Evolutionary conservation across 2,113 vertebrate genomes (phyloP), one percentile per base, ranked within the genome.

Genomic region (Dinomys branickii): DNA sequence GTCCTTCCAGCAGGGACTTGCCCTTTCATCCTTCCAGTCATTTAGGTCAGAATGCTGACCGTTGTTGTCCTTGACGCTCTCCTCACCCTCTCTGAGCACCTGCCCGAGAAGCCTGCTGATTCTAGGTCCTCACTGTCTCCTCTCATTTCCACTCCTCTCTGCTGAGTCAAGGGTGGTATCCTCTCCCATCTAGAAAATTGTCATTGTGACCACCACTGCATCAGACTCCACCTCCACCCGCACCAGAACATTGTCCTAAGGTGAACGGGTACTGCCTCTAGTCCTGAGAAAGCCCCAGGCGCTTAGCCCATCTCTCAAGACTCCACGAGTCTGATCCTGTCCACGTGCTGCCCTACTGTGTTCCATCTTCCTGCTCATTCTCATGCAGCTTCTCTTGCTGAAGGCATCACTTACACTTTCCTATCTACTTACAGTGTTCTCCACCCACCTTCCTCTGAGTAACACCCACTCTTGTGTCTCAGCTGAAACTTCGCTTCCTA

Each of bases 261-360:
- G 14, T 19, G 28, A 26, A 7, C 65, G 30, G 35, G 11, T 10
- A 7, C 65, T 28, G 58, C 26, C 10, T 65, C 28, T 33, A 28
- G 10, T 80, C 33, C 61, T 1, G 52, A 44, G 52, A 67, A 91
- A 54, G 20, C 88, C n/a, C 7, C 13, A 52, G n/a, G 91, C 11
- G 24, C 83, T 41, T 8, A 58, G 38, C 54, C 35, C 16, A 1
- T 85, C 81, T n/a, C 11, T 4, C 11, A 35, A 65, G 44, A 9
- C 41, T n/a, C 63, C 47, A 24, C 2, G 5, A 19, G 16, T 3
- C 44, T 33, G 58, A 30, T 16, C 71, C 56, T 28, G 28, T 35
- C 16, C 2, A 9, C 3, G 28, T 50, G 58, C 85, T 35, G 16
- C 0, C 0, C 33, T 69, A 12, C 5, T 22, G 52, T 10, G 3